Evolutionary conservation across 2,113 vertebrate genomes (phyloP), one percentile per base, ranked within the genome.

Genomic region (Charina bottae): DNA sequence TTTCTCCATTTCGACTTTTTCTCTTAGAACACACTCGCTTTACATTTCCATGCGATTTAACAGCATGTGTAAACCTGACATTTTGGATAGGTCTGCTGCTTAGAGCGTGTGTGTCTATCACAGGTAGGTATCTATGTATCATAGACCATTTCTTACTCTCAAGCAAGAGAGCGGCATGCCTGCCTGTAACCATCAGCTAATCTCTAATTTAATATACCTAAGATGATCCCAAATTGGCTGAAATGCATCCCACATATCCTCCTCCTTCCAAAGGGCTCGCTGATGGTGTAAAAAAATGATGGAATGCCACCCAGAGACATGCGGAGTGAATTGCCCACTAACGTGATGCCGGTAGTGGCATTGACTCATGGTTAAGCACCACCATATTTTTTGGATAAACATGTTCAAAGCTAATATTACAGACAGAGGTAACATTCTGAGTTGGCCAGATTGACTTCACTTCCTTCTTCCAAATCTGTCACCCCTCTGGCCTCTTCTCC

Each of bases 291-390:
- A 37, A 19, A 19, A 68, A 68, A n/a, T 33, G 28, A 68, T 4
- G n/a, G 64, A n/a, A 11, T 28, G 8, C 24, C 4, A n/a, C 26
- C 0, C 59, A 1, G 26, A 0, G 1, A 7, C 88, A 91, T 72
- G 53, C 24, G 1, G 8, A 0, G 33, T 2, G 55, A 3, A 33
- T 90, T 26, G 0, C 21, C 0, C 89, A 17, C 84, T 87, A 0
- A 1, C 12, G 33, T 1, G 33, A 21, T 33, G 5, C 87, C 88
- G 89, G 90, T 92, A 1, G 64, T n/a, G 91, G 91, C 10, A 19
- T 0, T 0, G 0, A 0, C 0, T 1, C 9, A 84, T 93, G 1
- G 2, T 90, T 0, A 2, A 90, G 83, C 23, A 23, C 15, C 88
- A 85, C 92, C 87, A 0, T 42, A 90, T 0, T 28, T 92, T 42